These are phyloP conservation scores for Dissostichus mawsoni DNA, from an alignment of 2,113 vertebrate species.

Conservation along the genomic window DNA sequence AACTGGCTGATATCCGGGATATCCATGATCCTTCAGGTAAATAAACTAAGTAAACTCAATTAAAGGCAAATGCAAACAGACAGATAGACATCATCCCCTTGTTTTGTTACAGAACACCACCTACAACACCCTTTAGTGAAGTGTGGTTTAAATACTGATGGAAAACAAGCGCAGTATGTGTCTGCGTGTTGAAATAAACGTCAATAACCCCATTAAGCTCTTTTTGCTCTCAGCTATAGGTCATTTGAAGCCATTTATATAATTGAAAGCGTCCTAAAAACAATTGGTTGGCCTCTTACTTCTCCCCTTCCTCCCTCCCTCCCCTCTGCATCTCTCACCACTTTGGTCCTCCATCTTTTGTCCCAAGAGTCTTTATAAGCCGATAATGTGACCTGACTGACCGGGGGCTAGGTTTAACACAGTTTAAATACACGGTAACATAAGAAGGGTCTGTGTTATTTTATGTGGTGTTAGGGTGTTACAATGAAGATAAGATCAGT, in stretches of 20 bases:
- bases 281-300: constrained; percentile 22
- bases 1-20: too few relatives aligned
- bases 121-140: too few relatives aligned
- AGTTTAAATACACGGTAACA: constrained; percentile 19
- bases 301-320: background rate
- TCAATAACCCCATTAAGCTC: constrained; percentile 27
- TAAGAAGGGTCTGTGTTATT: background rate
- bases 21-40: too few relatives aligned
- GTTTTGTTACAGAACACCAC: too few relatives aligned
- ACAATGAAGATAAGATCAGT: background rate
- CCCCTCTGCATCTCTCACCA: constrained; percentile 24
- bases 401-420: constrained; percentile 13
- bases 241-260: constrained; percentile 50
- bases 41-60: too few relatives aligned
- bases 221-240: constrained; percentile 48
- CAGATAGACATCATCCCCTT: too few relatives aligned
- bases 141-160: too few relatives aligned
- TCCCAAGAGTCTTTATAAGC: constrained; percentile 31
- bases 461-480: background rate
- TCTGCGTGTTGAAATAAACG: constrained; percentile 1
- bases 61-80: too few relatives aligned
- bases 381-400: constrained; percentile 37
- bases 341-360: constrained; percentile 27
- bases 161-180: background rate
- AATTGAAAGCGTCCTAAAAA: constrained; percentile 55